These are phyloP conservation scores for Cantharis nigra DNA, from an alignment of 2,888 invertebrate species.

Conservation along the genomic window DNA sequence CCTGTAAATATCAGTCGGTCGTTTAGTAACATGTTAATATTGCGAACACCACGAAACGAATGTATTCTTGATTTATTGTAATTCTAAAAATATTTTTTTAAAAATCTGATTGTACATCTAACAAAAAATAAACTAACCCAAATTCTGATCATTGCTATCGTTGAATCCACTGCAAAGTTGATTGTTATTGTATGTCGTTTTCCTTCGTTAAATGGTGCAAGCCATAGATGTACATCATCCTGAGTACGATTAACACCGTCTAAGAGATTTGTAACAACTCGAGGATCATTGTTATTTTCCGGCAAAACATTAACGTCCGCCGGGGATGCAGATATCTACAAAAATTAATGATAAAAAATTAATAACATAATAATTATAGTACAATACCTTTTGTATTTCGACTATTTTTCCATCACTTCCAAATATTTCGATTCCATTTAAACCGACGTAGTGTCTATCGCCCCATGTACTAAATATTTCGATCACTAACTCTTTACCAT, in stretches of 20 bases:
- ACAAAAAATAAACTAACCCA: slow-evolving; percentile 42
- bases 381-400: slow-evolving; percentile 63
- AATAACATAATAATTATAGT: no score
- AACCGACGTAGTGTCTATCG: slow-evolving; percentile 76
- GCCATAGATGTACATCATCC: slow-evolving; percentile 80
- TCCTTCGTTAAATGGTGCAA: slow-evolving; percentile 67
- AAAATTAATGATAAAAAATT: neutral
- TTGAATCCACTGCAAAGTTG: slow-evolving; percentile 57
- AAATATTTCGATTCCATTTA: slow-evolving; percentile 80
- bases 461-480: slow-evolving; percentile 80
- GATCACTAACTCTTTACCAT: slow-evolving; percentile 67
- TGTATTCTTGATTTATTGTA: slow-evolving; percentile 88
- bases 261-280: slow-evolving; percentile 66
- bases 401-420: slow-evolving; percentile 65
- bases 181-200: slow-evolving; percentile 65
- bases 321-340: slow-evolving; percentile 61
- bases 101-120: neutral
- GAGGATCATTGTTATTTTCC: slow-evolving; percentile 67
- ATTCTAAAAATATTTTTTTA: slow-evolving; percentile 63
- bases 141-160: slow-evolving; percentile 49
- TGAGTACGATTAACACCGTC: slow-evolving; percentile 75
- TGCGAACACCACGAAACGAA: slow-evolving; percentile 75
- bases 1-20: slow-evolving; percentile 74
- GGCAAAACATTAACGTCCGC: slow-evolving; percentile 68
- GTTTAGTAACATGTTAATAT: slow-evolving; percentile 73